A percentile compares a stretch with the other conserved stretches of the same genome.
Evolutionary conservation across 2,888 invertebrate genomes (phyloP).

Genomic region (Zygogramma bicolorata): DNA sequence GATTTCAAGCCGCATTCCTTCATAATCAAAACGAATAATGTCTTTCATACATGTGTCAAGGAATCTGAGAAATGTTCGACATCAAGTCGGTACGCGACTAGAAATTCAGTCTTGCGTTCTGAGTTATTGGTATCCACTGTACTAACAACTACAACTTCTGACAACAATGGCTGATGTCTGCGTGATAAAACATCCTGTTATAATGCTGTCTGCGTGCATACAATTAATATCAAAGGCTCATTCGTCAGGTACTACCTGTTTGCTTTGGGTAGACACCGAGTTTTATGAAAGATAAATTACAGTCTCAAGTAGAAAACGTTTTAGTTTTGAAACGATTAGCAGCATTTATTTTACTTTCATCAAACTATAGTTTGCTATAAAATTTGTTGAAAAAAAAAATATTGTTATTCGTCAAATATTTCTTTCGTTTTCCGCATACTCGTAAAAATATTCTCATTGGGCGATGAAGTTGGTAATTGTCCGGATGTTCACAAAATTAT

Average conservation of each 20-base stretch:
- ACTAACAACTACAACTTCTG: constrained; percentile 3
- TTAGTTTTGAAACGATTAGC: not conserved
- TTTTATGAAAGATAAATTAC: not conserved
- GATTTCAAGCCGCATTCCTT: too few species aligned
- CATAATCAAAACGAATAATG: not conserved
- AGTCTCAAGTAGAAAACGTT: not conserved
- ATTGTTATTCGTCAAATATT: too few species aligned
- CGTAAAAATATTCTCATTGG: not conserved
- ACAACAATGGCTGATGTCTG: constrained; percentile 7
- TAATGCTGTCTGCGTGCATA: constrained; percentile 9
- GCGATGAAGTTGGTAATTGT: not conserved
- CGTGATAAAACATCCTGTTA: constrained; percentile 6
- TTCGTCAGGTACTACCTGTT: constrained; percentile 6
- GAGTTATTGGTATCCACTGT: not conserved
- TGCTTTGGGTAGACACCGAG: not conserved
- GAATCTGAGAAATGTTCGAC: not conserved
- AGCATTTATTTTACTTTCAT: not conserved
- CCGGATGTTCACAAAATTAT: not conserved
- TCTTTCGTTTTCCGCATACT: not conserved
- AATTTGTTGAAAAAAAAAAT: too few species aligned
- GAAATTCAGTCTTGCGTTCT: not conserved
- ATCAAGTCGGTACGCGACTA: not conserved
- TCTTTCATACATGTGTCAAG: not conserved
- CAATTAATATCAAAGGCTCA: not conserved
- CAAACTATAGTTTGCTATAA: too few species aligned